Conservation (phyloP, 1,140 invertebrate genomes). For the Panonychus citri region DNA sequence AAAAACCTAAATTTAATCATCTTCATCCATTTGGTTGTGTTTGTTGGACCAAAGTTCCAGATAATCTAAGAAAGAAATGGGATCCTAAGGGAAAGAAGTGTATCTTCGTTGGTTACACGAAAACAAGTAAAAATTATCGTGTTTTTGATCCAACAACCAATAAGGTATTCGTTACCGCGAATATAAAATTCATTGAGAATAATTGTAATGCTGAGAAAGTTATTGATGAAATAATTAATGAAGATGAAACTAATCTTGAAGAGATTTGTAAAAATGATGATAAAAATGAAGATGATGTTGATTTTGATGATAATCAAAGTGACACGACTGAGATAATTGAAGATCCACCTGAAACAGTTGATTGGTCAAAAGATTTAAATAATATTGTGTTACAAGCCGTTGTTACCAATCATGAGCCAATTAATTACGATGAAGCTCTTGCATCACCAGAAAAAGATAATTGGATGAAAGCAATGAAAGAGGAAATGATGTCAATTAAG, state of each 20-base stretch:
- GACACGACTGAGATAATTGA: too few relatives aligned
- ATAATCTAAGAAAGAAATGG: not conserved
- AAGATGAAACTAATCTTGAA: not conserved
- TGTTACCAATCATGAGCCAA: not conserved
- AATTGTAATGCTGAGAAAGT: not conserved
- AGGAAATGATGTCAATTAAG: not conserved
- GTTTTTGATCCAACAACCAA: not conserved
- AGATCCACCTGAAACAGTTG: too few relatives aligned
- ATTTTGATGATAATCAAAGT: not conserved
- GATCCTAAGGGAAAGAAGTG: not conserved
- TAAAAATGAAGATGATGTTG: not conserved
- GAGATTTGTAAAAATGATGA: not conserved
- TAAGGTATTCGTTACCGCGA: not conserved
- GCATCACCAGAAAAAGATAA: not conserved
- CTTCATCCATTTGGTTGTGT: not conserved
- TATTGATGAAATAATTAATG: not conserved
- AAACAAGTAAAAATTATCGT: constrained; percentile 4
- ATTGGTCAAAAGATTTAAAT: too few relatives aligned
- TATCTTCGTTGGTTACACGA: not conserved
- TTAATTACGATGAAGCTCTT: constrained; percentile 6
- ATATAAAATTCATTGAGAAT: not conserved
- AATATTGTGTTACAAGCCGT: not conserved
- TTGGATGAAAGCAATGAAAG: constrained; percentile 6
- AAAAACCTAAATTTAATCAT: not conserved
- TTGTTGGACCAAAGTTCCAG: not conserved